These are phyloP conservation scores for Lanistes nyassanus DNA, from an alignment of 1,140 invertebrate genomes.

Conservation along the genomic window DNA sequence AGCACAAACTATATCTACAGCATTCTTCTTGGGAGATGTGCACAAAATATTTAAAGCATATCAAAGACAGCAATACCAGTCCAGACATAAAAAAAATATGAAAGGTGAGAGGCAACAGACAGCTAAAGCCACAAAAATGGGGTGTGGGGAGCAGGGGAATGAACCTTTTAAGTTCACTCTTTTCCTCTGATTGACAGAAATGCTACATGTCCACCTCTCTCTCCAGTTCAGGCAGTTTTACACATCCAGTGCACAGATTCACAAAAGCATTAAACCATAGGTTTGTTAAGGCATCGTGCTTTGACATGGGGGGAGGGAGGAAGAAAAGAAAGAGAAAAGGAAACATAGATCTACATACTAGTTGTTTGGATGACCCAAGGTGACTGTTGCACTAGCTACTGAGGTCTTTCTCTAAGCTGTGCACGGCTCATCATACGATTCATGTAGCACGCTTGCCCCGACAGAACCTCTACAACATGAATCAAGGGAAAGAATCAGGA, in stretches of 20 bases:
- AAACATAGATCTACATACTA: slow-evolving; percentile 23
- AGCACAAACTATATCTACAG: too few species aligned
- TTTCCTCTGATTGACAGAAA: too few species aligned
- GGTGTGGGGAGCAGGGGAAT: not conserved
- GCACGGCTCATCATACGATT: slow-evolving; percentile 22
- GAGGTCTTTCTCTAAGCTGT: slow-evolving; percentile 17
- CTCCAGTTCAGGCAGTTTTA: too few species aligned
- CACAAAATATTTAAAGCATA: not conserved
- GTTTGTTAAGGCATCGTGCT: too few species aligned
- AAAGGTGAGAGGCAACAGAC: not conserved
- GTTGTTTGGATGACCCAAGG: slow-evolving; percentile 21
- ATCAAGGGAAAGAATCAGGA: slow-evolving; percentile 4
- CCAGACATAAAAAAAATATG: too few species aligned
- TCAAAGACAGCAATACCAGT: not conserved
- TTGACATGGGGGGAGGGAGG: not conserved
- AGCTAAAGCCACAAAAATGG: not conserved
- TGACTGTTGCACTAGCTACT: slow-evolving; percentile 17
- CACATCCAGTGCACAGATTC: too few species aligned
- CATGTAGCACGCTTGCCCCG: slow-evolving; percentile 19
- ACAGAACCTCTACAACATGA: slow-evolving; percentile 24
- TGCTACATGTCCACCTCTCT: too few species aligned
- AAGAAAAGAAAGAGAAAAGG: not conserved
- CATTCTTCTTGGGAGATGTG: too few species aligned
- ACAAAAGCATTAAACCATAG: too few species aligned
- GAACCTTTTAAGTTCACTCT: not conserved